Evolutionary conservation across 2,888 invertebrate genomes (phyloP).

Genomic region (Polydrusus cervinus): DNA sequence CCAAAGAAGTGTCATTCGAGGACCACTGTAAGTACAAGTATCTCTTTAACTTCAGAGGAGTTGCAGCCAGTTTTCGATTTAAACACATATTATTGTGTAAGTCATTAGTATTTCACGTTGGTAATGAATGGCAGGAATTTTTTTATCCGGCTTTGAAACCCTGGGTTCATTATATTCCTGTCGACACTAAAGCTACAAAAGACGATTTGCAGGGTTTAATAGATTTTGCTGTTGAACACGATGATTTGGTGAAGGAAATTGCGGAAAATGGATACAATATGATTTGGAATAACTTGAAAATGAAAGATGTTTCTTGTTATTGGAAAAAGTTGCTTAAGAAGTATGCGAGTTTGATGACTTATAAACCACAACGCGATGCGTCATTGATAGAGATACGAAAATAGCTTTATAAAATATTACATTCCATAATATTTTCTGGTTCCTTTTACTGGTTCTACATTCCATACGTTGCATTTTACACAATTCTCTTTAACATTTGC

Average conservation of each 20-base stretch:
- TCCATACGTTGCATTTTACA: neutral
- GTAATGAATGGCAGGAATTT: constrained; percentile 95
- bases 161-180: constrained; percentile 96
- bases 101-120: constrained; percentile 95
- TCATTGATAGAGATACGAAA: constrained; percentile 74
- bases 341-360: constrained; percentile 84
- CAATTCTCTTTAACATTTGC: too few relatives aligned
- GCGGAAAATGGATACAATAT: constrained; percentile 88
- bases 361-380: constrained; percentile 76
- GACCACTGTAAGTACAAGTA: constrained; percentile 95
- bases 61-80: constrained; percentile 97
- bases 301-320: constrained; percentile 89
- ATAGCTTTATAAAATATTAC: constrained; percentile 1
- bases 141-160: constrained; percentile 93
- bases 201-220: constrained; percentile 83
- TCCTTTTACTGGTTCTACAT: neutral
- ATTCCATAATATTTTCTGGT: neutral
- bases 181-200: constrained; percentile 78
- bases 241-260: constrained; percentile 83
- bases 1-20: constrained; percentile 89
- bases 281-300: constrained; percentile 87
- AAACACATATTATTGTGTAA: constrained; percentile 96
- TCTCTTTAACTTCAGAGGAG: constrained; percentile 96
- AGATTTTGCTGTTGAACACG: constrained; percentile 84
- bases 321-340: constrained; percentile 85